Conservation (phyloP, 1,140 invertebrate species). For the Gryon sp. region DNA sequence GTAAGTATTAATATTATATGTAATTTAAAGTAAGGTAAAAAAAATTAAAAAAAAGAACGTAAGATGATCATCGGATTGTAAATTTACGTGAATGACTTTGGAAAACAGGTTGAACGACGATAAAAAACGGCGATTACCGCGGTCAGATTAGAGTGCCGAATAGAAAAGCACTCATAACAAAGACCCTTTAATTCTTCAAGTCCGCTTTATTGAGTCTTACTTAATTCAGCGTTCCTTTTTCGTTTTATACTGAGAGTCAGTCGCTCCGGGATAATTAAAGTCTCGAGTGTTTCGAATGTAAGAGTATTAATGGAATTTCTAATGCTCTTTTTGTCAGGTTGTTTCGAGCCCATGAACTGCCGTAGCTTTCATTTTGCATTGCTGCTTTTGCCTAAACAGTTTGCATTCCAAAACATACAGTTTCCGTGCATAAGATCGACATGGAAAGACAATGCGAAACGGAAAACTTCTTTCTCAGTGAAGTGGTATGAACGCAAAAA, state of each 20-base stretch:
- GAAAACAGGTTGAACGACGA: slow-evolving; percentile 36
- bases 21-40: no score
- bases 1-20: no score
- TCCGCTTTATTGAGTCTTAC: slow-evolving; percentile 67
- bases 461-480: slow-evolving; percentile 44
- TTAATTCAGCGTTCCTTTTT: slow-evolving; percentile 69
- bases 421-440: slow-evolving; percentile 45
- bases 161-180: slow-evolving; percentile 55
- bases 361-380: slow-evolving; percentile 52
- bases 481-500: slow-evolving; percentile 27
- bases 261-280: slow-evolving; percentile 71
- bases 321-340: slow-evolving; percentile 68
- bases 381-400: slow-evolving; percentile 44
- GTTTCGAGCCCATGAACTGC: slow-evolving; percentile 39
- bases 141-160: slow-evolving; percentile 37
- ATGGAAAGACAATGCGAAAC: slow-evolving; percentile 53
- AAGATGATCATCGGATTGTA: slow-evolving; percentile 3
- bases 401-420: slow-evolving; percentile 57
- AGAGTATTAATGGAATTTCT: slow-evolving; percentile 76
- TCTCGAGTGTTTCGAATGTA: slow-evolving; percentile 69
- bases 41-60: no score
- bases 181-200: slow-evolving; percentile 66
- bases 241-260: slow-evolving; percentile 55
- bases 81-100: slow-evolving; percentile 30
- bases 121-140: slow-evolving; percentile 38